Base-by-base conservation (phyloP, 2,113 vertebrate genomes). In the Ciconia stormi region DNA sequence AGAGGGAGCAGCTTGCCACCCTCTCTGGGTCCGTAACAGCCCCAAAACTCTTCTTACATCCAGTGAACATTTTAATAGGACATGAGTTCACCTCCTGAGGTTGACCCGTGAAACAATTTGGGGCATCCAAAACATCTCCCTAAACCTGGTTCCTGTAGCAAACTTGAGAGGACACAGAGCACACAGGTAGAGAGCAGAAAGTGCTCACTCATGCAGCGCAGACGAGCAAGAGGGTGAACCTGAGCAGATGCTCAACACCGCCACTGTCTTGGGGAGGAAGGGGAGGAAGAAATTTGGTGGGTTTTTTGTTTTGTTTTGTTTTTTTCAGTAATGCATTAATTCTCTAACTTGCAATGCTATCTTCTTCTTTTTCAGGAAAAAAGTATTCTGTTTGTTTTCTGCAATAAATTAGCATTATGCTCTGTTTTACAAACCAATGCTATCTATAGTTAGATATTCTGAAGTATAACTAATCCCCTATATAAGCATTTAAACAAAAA, bases 141-240 rank as follows among this genome's bases (percentile, higher is more conserved):
- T n/a, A 73, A 4, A 66, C 0, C 34, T 62, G 20, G 49, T 7
- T 65, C 26, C 42, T 56, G 19, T 3, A 72, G 58, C 11, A 89
- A 22, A 23, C 19, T 5, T 1, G 0, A 56, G 44, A 21, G n/a
- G 21, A 19, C 6, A 3, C 11, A 27, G 27, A 26, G 67, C 29
- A 79, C 1, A 0, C 38, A 52, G 6, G 50, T 25, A 3, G 34
- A 46, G 27, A 44, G 22, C 2, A 6, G 26, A 3, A n/a, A 22
- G 12, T 2, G 42, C 18, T 18, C 47, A 6, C 58, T 36, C 32
- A 49, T 3, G 6, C 38, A 32, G 34, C 5, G 34, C 34, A 65
- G 82, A 13, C 0, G 1, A 56, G 17, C 9, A 20, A 4, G 8
- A 55, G 15, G 17, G 20, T 27, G 20, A 93, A 59, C 38, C 38